phyloP scores from a whole-genome alignment of 2,113 vertebrate species.

The Mustela lutreola region DNA sequence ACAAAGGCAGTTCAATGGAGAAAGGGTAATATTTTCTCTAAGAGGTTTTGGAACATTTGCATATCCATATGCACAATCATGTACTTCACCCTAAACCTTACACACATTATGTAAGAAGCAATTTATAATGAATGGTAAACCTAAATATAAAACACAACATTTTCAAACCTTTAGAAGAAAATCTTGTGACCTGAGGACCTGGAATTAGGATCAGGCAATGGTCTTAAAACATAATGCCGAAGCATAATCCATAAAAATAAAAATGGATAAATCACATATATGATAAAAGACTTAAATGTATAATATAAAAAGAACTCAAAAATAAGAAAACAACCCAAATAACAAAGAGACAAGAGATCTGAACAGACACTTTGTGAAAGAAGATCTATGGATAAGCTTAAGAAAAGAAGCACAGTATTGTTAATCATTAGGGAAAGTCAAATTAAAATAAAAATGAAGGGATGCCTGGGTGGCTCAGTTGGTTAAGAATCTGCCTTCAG shows the following conservation, averaged over 20 bases:
- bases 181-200: not conserved
- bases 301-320: not conserved
- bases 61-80: not conserved
- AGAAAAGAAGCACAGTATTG: not conserved
- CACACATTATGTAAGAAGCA: not conserved
- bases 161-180: not conserved
- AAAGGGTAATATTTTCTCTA: constrained; percentile 15
- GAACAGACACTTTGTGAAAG: not conserved
- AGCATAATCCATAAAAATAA: not conserved
- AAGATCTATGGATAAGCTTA: not conserved
- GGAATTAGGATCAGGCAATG: not conserved
- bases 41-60: not conserved
- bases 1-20: not conserved
- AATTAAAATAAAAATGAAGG: not conserved
- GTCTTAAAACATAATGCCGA: not conserved
- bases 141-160: not conserved
- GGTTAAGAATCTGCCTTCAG: not conserved
- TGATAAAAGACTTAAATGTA: not conserved
- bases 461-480: not conserved
- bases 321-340: not conserved
- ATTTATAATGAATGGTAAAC: not conserved
- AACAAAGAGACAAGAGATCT: not conserved
- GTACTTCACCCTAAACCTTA: not conserved
- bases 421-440: not conserved
- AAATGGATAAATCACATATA: not conserved